These are phyloP conservation scores for Hozukius guyotensis DNA, from an alignment of 2,797 vertebrate genomes.

Conservation along the genomic window DNA sequence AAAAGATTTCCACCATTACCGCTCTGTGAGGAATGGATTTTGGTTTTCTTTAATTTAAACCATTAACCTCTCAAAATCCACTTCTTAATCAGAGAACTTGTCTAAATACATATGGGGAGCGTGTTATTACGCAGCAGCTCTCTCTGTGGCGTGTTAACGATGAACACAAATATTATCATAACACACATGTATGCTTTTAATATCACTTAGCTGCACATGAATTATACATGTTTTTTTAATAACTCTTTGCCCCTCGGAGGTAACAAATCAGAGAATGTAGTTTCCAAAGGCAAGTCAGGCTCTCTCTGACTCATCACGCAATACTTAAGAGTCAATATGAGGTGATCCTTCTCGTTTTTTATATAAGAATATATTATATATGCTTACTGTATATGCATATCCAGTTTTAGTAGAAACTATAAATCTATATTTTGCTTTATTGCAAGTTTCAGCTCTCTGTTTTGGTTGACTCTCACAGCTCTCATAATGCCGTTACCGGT, in stretches of 20 bases:
- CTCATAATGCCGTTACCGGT: background rate
- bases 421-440: background rate
- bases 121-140: constrained; percentile 3
- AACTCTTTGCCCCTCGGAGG: constrained; percentile 15
- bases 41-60: constrained; percentile 26
- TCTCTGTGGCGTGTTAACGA: constrained; percentile 18
- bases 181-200: constrained; percentile 47
- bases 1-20: constrained; percentile 21
- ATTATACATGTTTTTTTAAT: constrained; percentile 58
- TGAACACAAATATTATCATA: constrained; percentile 35
- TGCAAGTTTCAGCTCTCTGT: background rate
- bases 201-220: constrained; percentile 44
- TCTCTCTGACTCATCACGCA: background rate
- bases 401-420: background rate
- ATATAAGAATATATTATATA: background rate
- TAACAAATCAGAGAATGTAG: constrained; percentile 23
- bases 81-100: constrained; percentile 11
- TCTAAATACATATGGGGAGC: background rate
- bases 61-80: constrained; percentile 24
- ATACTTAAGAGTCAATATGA: background rate
- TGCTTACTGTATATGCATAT: background rate
- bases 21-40: constrained; percentile 14
- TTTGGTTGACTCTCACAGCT: background rate
- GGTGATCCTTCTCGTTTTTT: background rate
- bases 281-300: constrained; percentile 8